These are phyloP conservation scores for Caenorhabditis zanzibari DNA, from an alignment of 2,888 invertebrate genomes.

Conservation along the genomic window DNA sequence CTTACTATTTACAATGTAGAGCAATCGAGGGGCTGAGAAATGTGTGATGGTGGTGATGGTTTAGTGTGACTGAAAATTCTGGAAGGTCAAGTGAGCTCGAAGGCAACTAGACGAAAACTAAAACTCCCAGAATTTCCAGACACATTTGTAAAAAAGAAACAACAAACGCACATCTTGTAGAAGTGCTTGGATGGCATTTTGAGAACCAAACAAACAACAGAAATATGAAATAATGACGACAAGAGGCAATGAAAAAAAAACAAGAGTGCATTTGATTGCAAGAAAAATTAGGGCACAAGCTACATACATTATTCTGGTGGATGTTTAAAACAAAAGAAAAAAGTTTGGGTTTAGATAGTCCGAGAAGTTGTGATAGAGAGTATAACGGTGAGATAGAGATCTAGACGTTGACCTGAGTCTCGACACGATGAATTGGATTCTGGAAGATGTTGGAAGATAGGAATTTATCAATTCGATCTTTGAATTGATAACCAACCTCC, in stretches of 20 bases:
- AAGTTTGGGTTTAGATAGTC: slow-evolving; percentile 16
- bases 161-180: slow-evolving; percentile 45
- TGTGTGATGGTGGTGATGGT: background rate
- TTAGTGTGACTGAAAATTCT: slow-evolving; percentile 18
- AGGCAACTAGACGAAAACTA: background rate
- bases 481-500: slow-evolving; percentile 29
- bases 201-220: slow-evolving; percentile 46
- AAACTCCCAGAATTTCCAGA: slow-evolving; percentile 22
- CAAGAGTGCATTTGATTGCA: slow-evolving; percentile 55
- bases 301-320: slow-evolving; percentile 40
- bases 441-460: slow-evolving; percentile 19
- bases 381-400: slow-evolving; percentile 5
- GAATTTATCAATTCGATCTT: background rate
- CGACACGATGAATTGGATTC: slow-evolving; percentile 58
- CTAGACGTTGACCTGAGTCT: slow-evolving; percentile 61
- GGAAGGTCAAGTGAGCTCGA: background rate
- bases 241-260: slow-evolving; percentile 25
- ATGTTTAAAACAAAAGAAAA: slow-evolving; percentile 10
- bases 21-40: slow-evolving; percentile 17
- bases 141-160: slow-evolving; percentile 6
- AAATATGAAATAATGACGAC: slow-evolving; percentile 22
- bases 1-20: slow-evolving; percentile 53
- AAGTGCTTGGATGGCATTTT: slow-evolving; percentile 28
- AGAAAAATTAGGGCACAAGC: slow-evolving; percentile 39
- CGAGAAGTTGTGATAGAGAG: slow-evolving; percentile 26